Base-by-base conservation (phyloP, 2,113 vertebrate genomes). In the Poeciliopsis retropinna region DNA sequence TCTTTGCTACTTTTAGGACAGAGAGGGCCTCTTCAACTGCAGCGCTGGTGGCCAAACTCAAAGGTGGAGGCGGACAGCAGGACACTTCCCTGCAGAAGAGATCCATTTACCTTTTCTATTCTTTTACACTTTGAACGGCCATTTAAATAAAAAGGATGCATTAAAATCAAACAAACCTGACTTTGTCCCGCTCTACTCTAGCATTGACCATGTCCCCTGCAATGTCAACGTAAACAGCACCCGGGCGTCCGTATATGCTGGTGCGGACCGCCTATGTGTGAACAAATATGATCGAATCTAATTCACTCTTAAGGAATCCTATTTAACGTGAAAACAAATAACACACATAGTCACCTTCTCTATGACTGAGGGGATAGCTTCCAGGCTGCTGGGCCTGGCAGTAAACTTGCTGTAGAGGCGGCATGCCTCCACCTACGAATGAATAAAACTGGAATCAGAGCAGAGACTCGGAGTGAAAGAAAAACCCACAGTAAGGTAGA, bases 331-430 rank as follows among this genome's bases (percentile, higher is more conserved):
- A 57, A 57, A 57, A 57, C 22, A 57, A 25, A 57, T n/a, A 19
- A 29, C 12, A 54, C 30, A n/a, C 3, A 6, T 34, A n/a, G 63
- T 51, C 19, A 99, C 98, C 96, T 99, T 99, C 89, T 99, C 97
- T 29, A 99, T 93, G 39, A 98, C 86, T 77, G 94, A 89, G 9
- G 97, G 97, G 83, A 99, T 97, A 86, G 86, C 94, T 79, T 95
- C 92, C 70, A 99, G 79, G 76, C 95, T 96, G 92, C 94, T 96
- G 65, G 97, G 97, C 73, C 96, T 94, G 5, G 94, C 96, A 76
- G 96, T 95, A 51, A 99, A 96, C 78, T 99, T 99, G 92, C 94
- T 97, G 84, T 98, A 99, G 14, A 98, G 93, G 41, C 96, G 95
- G 85, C 96, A 97, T 54, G 97, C 95, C 94, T 99, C 97, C 85